Evolutionary conservation across 2,797 vertebrate genomes (phyloP), one percentile per base, ranked within the genome.

Genomic region (Notoglanidium macrostoma): DNA sequence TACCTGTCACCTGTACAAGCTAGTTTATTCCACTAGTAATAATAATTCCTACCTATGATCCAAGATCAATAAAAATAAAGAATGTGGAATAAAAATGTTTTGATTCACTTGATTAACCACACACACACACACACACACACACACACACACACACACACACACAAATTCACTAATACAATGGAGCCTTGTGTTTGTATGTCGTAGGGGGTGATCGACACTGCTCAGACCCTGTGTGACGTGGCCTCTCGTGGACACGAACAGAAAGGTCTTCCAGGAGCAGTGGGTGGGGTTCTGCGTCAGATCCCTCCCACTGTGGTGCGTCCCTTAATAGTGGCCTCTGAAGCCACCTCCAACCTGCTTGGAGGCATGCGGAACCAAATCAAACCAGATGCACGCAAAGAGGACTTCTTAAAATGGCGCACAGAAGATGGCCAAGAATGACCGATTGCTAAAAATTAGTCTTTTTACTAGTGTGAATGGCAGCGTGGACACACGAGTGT

Each of bases 351-450:
- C 90, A 98, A 96, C 91, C 95, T 98, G 55, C 96, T 98, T 0
- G 97, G 97, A 2, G 97, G 97, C 54, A 98, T 98, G 97, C 93
- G 97, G 49, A 98, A 98, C 94, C 97, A 98, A 95, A 98, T 98
- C 92, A 96, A 97, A 90, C 97, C 97, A 0, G 97, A 98, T 0
- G 97, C 97, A 0, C 95, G 97, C 51, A 98, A 98, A 90, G 97
- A 98, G 92, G 97, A 98, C 84, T 95, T 97, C 57, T 95, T 97
- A 83, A 98, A 98, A 94, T 98, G 97, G 97, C 97, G 97, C 57
- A 96, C 94, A 0, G 97, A 98, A 23, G 97, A 97, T 7, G 77
- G 94, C 89, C 97, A 97, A 92, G 97, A 98, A 91, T 98, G 95
- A 96, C 21, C 2, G 67, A 19, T 17, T 79, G 85, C 84, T 63